A percentile compares a stretch with the other conserved stretches of the same genome.
phyloP scores from a whole-genome alignment of 30 jellyfish, hydroid and myxozoan genomes.

The Hydra vulgaris region DNA sequence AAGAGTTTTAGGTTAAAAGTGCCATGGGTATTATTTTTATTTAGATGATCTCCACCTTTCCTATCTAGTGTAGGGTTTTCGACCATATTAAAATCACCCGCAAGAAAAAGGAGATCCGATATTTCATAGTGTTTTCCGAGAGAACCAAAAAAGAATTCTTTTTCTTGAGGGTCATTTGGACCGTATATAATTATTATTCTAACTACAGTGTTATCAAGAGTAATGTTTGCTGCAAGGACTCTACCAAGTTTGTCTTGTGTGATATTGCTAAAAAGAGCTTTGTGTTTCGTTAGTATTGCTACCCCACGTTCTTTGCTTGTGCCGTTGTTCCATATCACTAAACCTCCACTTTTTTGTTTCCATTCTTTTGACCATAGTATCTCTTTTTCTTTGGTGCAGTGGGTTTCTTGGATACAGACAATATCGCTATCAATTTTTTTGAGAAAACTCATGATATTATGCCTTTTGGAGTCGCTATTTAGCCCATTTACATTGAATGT shows the following conservation, averaged over 20 bases:
- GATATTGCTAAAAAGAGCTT: background rate
- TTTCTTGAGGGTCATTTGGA: background rate
- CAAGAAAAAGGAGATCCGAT: background rate
- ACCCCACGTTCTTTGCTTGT: background rate
- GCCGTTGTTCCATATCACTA: background rate
- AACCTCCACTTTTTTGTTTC: no score
- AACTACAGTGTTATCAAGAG: background rate
- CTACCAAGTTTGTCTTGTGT: background rate
- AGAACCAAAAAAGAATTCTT: background rate
- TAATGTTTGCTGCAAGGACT: background rate
- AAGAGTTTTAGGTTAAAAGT: background rate
- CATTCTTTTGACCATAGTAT: no score
- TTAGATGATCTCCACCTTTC: background rate
- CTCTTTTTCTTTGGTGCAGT: no score
- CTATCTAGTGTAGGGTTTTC: background rate
- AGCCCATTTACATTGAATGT: no score
- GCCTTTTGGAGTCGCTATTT: no score
- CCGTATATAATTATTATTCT: background rate
- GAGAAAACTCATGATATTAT: no score
- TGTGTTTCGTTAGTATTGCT: background rate
- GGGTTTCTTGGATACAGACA: no score
- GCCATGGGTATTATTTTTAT: background rate
- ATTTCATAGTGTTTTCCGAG: background rate
- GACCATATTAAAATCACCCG: background rate
- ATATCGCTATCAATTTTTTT: no score